These are phyloP conservation scores for Mesoligia furuncula DNA, from an alignment of 2,888 invertebrate genomes.

Conservation along the genomic window DNA sequence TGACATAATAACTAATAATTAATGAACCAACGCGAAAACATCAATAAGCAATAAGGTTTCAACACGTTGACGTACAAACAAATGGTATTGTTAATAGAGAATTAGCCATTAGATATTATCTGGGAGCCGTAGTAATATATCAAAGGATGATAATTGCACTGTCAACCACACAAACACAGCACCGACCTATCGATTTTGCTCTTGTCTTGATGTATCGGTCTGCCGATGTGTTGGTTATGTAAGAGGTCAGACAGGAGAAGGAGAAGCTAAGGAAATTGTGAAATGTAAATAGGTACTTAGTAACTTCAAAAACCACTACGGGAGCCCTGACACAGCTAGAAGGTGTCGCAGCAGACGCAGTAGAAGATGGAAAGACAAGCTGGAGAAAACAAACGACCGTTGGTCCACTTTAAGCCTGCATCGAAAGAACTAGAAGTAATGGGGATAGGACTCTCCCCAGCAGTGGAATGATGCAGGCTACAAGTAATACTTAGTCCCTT, in stretches of 20 bases:
- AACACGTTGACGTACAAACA: constrained; percentile 40
- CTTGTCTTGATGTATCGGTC: constrained; percentile 62
- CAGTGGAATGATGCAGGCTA: no score
- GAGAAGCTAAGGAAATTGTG: no score
- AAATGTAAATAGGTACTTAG: no score
- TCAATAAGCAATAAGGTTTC: constrained; percentile 26
- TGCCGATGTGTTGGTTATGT: constrained; percentile 17
- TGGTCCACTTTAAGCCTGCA: no score
- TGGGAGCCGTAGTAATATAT: constrained; percentile 65
- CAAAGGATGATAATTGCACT: constrained; percentile 73
- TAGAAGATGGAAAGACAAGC: no score
- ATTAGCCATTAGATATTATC: constrained; percentile 63
- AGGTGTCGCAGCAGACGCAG: no score
- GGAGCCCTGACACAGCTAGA: no score
- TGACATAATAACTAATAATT: constrained; percentile 1
- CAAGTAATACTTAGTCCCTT: no score
- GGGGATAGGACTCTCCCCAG: no score
- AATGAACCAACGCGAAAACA: constrained; percentile 1
- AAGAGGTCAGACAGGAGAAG: constrained; percentile 6
- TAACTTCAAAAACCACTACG: no score
- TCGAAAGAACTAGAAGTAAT: no score
- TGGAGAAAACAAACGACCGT: no score
- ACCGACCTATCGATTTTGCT: constrained; percentile 69
- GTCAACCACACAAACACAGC: constrained; percentile 72
- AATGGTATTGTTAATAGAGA: constrained; percentile 45